phyloP scores from a whole-genome alignment of 1,140 invertebrate genomes.

The Scaptomyza pallida region DNA sequence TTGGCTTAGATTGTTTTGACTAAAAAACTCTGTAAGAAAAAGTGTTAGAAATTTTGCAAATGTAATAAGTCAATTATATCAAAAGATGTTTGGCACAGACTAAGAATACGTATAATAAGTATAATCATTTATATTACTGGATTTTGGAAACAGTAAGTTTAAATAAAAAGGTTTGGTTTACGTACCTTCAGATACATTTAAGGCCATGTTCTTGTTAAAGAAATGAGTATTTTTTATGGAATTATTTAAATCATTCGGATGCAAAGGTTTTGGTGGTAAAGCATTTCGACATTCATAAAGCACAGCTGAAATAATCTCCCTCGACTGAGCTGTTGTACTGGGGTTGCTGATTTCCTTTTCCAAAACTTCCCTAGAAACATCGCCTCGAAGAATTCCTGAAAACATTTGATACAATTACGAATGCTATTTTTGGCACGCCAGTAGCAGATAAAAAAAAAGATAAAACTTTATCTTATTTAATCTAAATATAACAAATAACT shows the following conservation, averaged over 20 bases:
- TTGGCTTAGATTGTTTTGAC: slow-evolving; percentile 41
- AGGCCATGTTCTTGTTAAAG: slow-evolving; percentile 24
- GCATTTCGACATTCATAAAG: slow-evolving; percentile 85
- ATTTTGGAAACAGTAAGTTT: too few relatives aligned
- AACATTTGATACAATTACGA: too few relatives aligned
- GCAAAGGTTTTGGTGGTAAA: slow-evolving; percentile 13
- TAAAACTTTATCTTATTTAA: too few relatives aligned
- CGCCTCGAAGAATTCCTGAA: slow-evolving; percentile 51
- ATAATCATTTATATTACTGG: too few relatives aligned
- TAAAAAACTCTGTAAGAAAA: slow-evolving; percentile 37
- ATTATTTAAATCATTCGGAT: slow-evolving; percentile 26
- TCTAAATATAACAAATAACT: too few relatives aligned
- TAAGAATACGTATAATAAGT: too few relatives aligned
- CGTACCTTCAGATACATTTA: slow-evolving; percentile 52
- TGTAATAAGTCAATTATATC: too few relatives aligned
- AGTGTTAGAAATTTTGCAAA: not conserved
- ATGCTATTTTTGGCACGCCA: too few relatives aligned
- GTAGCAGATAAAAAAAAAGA: too few relatives aligned
- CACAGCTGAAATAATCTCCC: slow-evolving; percentile 89
- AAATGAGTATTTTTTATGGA: slow-evolving; percentile 21
- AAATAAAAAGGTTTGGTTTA: not conserved
- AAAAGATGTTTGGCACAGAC: slow-evolving; percentile 4
- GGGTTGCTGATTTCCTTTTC: slow-evolving; percentile 90
- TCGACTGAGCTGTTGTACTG: slow-evolving; percentile 88
- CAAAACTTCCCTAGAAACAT: slow-evolving; percentile 82